Evolutionary conservation across 92 coral and sea anemone species (phyloP).

Genomic region (Umimayanthus kanabou): DNA sequence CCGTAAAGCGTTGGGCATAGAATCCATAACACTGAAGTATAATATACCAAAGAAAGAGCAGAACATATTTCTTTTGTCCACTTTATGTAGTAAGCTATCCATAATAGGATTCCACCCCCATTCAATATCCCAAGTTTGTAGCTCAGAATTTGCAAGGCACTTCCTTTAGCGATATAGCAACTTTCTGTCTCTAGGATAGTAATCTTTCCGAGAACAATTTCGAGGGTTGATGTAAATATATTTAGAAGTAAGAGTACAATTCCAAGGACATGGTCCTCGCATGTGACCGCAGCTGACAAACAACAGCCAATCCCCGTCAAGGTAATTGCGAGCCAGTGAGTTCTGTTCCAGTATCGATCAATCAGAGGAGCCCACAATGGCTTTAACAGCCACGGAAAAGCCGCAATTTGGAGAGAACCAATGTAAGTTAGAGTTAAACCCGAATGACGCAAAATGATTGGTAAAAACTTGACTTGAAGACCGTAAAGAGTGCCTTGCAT

Average conservation of each 20-base stretch:
- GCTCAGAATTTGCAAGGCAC: conserved; percentile 77
- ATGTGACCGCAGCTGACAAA: conserved; percentile 40
- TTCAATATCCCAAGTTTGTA: conserved; percentile 79
- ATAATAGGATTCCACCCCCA: conserved; percentile 82
- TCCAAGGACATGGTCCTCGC: conserved; percentile 32
- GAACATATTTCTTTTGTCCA: conserved; percentile 58
- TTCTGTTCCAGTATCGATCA: conserved; percentile 58
- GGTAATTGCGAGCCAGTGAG: conserved; percentile 60
- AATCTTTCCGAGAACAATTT: conserved; percentile 74
- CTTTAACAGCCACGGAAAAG: conserved; percentile 90
- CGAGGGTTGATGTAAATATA: conserved; percentile 77
- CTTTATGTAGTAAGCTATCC: conserved; percentile 57
- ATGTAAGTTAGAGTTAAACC: conserved; percentile 72
- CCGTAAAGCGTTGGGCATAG: not conserved
- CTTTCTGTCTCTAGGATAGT: conserved; percentile 42
- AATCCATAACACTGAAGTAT: conserved; percentile 22
- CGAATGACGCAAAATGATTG: conserved; percentile 72
- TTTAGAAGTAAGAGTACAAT: conserved; percentile 52
- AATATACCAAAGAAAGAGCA: conserved; percentile 46
- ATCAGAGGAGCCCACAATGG: conserved; percentile 92
- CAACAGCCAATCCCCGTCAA: conserved; percentile 67
- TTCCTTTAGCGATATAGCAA: conserved; percentile 50
- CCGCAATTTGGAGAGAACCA: conserved; percentile 72
- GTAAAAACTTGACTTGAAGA: conserved; percentile 82
- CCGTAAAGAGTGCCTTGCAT: conserved; percentile 95